Percentiles rank a stretch among this genome's conserved stretches.
These are phyloP conservation scores for Melipona bicolor DNA, from an alignment of 2,888 invertebrate species.

Conservation along the genomic window DNA sequence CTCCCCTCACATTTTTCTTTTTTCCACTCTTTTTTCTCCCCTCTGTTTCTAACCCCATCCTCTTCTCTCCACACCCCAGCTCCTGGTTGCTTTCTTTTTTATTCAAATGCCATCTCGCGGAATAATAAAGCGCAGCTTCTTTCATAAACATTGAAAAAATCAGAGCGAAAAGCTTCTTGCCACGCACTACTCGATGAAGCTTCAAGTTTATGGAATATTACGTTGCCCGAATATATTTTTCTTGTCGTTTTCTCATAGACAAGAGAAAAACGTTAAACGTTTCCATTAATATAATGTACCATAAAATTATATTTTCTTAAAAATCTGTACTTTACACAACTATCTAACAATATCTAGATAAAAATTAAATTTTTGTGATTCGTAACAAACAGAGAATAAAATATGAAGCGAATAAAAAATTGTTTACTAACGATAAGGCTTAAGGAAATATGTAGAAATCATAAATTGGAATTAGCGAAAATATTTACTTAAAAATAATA, in stretches of 20 bases:
- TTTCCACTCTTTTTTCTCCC: background rate
- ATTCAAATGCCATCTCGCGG: constrained; percentile 67
- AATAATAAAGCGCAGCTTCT: constrained; percentile 62
- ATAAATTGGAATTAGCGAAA: background rate
- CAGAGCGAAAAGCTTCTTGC: constrained; percentile 3
- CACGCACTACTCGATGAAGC: background rate
- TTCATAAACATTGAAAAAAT: constrained; percentile 32
- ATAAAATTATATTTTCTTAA: background rate
- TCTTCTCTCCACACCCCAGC: constrained; percentile 13
- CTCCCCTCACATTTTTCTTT: background rate
- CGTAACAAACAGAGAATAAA: background rate
- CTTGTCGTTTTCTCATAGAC: background rate
- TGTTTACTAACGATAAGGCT: background rate
- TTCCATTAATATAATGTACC: background rate
- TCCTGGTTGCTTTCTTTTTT: constrained; percentile 52
- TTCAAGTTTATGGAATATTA: background rate
- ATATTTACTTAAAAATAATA: background rate
- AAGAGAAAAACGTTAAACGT: too few relatives aligned
- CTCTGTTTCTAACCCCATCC: constrained; percentile 1
- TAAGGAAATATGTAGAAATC: background rate
- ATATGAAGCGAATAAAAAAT: background rate
- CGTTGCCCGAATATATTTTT: background rate
- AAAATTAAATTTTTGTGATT: background rate
- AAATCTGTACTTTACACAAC: background rate
- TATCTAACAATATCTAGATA: background rate